Conservation (phyloP, 2,113 vertebrate genomes). For the Paracanthobrama guichenoti region DNA sequence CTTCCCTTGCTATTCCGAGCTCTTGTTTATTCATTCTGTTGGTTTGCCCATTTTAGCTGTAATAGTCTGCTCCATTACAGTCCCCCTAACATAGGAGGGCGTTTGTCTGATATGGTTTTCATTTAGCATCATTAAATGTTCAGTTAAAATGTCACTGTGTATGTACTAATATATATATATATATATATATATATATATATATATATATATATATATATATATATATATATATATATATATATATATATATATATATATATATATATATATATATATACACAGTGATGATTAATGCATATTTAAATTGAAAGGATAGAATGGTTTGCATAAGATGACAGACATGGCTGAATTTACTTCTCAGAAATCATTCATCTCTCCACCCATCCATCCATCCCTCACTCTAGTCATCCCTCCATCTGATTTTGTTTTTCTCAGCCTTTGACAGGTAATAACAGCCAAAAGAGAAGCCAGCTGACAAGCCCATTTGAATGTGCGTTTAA, state of each 20-base stretch:
- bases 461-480: constrained; percentile 68
- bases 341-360: background rate
- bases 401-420: constrained; percentile 17
- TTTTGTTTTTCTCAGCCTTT: constrained; percentile 53
- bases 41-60: background rate
- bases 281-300: constrained; percentile 10
- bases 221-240: constrained; percentile 25
- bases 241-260: constrained; percentile 27
- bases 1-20: constrained; percentile 18
- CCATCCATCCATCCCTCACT: constrained; percentile 14
- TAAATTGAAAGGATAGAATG: background rate
- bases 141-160: background rate
- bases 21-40: constrained; percentile 43
- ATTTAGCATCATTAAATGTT: constrained; percentile 3
- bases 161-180: no score
- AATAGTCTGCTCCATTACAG: background rate
- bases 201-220: constrained; percentile 23
- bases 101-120: background rate
- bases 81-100: background rate
- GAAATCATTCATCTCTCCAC: background rate
- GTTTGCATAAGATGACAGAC: constrained; percentile 29
- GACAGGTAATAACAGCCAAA: constrained; percentile 73
- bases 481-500: constrained; percentile 75
- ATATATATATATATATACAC: constrained; percentile 11
- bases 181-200: constrained; percentile 27